These are phyloP conservation scores for Brachirus orientalis DNA, from an alignment of 2,113 vertebrate genomes.

Conservation along the genomic window DNA sequence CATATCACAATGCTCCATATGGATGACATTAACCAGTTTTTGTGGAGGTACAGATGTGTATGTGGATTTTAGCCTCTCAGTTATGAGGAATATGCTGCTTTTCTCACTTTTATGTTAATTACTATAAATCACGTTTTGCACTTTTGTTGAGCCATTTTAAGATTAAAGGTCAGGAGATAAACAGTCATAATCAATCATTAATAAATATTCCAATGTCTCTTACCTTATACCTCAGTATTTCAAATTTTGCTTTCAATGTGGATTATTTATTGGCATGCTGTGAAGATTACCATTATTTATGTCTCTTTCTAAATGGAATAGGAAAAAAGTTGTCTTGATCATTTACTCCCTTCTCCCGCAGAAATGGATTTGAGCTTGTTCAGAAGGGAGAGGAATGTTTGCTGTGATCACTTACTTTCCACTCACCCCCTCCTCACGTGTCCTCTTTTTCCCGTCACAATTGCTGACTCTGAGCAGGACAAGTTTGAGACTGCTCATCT, in stretches of 20 bases:
- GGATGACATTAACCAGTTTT: too few species aligned
- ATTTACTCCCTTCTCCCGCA: constrained; percentile 58
- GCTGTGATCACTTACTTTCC: constrained; percentile 70
- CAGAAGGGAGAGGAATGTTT: constrained; percentile 63
- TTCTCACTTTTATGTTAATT: not conserved
- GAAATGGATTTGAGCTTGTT: constrained; percentile 68
- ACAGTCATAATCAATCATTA: too few species aligned
- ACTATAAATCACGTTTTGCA: not conserved
- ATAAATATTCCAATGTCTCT: too few species aligned
- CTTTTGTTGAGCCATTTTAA: too few species aligned
- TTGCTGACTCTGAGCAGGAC: constrained; percentile 22
- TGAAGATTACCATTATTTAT: too few species aligned
- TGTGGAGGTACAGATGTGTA: too few species aligned
- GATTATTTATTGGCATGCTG: too few species aligned
- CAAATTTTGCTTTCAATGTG: too few species aligned
- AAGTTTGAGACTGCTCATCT: not conserved
- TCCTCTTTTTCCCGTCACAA: constrained; percentile 49
- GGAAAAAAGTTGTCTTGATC: constrained; percentile 50
- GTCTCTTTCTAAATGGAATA: constrained; percentile 53
- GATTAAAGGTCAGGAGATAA: not conserved
- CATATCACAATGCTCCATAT: too few species aligned
- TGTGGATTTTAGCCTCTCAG: not conserved
- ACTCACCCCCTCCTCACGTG: constrained; percentile 52
- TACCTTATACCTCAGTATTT: too few species aligned
- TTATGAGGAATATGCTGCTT: not conserved